phyloP scores from a whole-genome alignment of 92 coral and sea anemone species.

The Muricea muricata region DNA sequence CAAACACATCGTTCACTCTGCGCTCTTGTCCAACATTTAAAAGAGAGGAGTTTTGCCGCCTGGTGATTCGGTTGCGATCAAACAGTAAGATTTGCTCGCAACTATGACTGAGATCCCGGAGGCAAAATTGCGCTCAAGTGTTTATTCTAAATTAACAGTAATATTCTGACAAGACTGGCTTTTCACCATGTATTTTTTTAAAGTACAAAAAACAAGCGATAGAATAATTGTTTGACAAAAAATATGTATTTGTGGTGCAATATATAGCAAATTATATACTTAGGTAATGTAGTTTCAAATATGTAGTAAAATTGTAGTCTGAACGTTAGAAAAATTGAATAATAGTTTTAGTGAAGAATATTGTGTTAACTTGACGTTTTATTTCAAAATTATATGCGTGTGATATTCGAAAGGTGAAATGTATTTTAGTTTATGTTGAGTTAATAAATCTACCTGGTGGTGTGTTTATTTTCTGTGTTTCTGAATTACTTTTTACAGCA shows the following conservation, averaged over 20 bases:
- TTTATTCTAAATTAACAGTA: not conserved
- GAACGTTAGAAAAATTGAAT: not conserved
- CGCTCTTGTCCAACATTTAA: too few relatives aligned
- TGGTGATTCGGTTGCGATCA: too few relatives aligned
- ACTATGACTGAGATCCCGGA: too few relatives aligned
- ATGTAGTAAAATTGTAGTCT: not conserved
- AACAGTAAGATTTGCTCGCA: too few relatives aligned
- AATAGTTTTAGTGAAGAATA: not conserved
- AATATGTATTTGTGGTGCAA: too few relatives aligned
- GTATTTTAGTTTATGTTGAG: not conserved
- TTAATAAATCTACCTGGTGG: not conserved
- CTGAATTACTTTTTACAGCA: too few relatives aligned
- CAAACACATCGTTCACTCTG: too few relatives aligned
- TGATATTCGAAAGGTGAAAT: too few relatives aligned
- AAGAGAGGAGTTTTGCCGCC: too few relatives aligned
- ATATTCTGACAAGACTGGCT: constrained; percentile 8
- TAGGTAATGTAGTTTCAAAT: not conserved
- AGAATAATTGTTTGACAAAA: too few relatives aligned
- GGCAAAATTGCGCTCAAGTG: too few relatives aligned
- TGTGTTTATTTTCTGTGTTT: not conserved
- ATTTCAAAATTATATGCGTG: not conserved
- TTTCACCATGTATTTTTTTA: not conserved
- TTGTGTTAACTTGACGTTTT: not conserved
- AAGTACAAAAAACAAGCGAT: too few relatives aligned
- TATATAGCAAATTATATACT: not conserved